phyloP scores from a whole-genome alignment of 2,888 invertebrate species.

The Erpobdella octoculata region DNA sequence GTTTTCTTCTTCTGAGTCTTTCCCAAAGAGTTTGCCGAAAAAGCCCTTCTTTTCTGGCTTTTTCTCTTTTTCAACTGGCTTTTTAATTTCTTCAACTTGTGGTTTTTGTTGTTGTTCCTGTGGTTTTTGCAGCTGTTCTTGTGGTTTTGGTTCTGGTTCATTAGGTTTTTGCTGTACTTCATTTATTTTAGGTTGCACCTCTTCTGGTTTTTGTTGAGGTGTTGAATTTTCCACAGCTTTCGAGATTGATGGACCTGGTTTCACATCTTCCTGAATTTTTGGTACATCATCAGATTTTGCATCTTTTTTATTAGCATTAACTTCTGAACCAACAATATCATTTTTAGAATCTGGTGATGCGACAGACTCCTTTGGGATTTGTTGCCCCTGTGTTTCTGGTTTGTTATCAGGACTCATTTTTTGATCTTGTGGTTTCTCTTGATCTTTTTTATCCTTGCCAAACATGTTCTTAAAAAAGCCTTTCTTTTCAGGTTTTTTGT shows the following conservation, averaged over 20 bases:
- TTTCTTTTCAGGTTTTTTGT: conserved; percentile 1
- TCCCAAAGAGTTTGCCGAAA: conserved; percentile 18
- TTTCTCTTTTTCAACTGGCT: conserved; percentile 3
- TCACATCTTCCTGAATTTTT: not conserved
- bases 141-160: not conserved
- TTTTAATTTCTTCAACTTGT: not conserved
- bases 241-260: not conserved
- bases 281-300: not conserved
- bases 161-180: not conserved
- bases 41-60: conserved; percentile 17
- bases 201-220: not conserved
- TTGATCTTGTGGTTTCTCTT: not conserved
- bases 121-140: not conserved
- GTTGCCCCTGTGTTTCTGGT: not conserved
- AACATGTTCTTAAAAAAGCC: conserved; percentile 20
- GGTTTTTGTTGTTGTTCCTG: not conserved
- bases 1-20: not conserved
- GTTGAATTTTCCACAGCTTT: not conserved
- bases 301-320: not conserved
- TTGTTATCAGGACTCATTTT: not conserved
- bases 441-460: conserved; percentile 4
- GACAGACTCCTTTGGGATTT: not conserved
- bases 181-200: not conserved
- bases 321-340: no score
- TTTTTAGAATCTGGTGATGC: no score